These are phyloP conservation scores for Nipponia nippon DNA, from an alignment of 2,113 vertebrate species.

Conservation along the genomic window DNA sequence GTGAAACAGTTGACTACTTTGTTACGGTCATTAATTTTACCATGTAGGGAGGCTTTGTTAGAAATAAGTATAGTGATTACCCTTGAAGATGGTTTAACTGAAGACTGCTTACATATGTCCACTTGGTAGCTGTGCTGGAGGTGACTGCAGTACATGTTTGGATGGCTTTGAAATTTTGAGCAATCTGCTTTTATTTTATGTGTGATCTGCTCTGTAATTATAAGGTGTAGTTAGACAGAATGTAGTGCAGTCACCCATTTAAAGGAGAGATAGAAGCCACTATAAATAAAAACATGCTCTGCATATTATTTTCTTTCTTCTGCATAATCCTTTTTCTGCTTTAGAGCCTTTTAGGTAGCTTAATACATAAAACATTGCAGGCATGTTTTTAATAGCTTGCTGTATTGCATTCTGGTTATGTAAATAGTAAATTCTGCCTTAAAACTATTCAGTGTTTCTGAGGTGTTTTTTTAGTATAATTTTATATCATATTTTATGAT, in stretches of 20 bases:
- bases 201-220: slow-evolving; percentile 38
- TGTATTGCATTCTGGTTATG: background rate
- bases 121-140: background rate
- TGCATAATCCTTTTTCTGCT: background rate
- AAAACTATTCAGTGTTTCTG: background rate
- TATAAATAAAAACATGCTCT: slow-evolving; percentile 28
- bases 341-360: background rate
- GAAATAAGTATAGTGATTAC: background rate
- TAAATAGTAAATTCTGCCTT: slow-evolving; percentile 8
- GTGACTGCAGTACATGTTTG: background rate
- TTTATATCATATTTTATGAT: background rate
- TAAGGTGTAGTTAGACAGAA: slow-evolving; percentile 3
- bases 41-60: background rate
- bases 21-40: background rate
- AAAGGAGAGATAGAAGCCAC: background rate
- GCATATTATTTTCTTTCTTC: background rate
- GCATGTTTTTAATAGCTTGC: background rate
- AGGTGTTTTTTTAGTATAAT: background rate
- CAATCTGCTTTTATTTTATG: background rate
- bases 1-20: background rate
- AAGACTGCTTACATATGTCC: background rate
- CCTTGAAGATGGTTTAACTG: background rate
- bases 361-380: background rate
- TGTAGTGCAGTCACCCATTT: slow-evolving; percentile 7
- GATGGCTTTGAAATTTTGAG: background rate